Evolutionary conservation across 2,113 vertebrate genomes (phyloP).

Genomic region (Archilochus colubris): DNA sequence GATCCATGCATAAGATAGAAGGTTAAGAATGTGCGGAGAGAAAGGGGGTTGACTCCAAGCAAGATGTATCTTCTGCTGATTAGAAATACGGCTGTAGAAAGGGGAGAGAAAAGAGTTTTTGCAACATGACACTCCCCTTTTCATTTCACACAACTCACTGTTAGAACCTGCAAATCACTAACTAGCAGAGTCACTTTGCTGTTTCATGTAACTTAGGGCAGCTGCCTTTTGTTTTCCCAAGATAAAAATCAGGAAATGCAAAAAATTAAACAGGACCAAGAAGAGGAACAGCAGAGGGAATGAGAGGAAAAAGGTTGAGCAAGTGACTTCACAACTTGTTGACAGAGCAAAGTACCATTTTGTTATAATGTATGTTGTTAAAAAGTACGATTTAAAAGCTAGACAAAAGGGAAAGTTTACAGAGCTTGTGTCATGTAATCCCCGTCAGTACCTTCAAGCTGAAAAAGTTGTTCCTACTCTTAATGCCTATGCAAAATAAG

Average conservation of each 20-base stretch:
- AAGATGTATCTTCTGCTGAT: conserved; percentile 94
- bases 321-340: conserved; percentile 65
- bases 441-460: neutral
- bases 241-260: conserved; percentile 81
- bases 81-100: conserved; percentile 93
- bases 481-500: neutral
- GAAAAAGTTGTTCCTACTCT: neutral
- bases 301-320: conserved; percentile 45
- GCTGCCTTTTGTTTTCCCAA: conserved; percentile 79
- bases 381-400: conserved; percentile 21
- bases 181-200: conserved; percentile 66
- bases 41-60: conserved; percentile 89
- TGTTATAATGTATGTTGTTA: neutral
- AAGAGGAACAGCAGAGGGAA: conserved; percentile 56
- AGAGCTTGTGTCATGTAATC: neutral
- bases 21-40: conserved; percentile 91
- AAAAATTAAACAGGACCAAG: conserved; percentile 69
- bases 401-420: neutral
- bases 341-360: conserved; percentile 59
- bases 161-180: conserved; percentile 59
- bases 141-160: conserved; percentile 61
- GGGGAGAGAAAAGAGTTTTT: conserved; percentile 55
- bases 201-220: conserved; percentile 67
- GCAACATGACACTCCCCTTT: conserved; percentile 50
- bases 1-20: conserved; percentile 96